A percentile compares a stretch with the other conserved stretches of the same genome.
Conservation (phyloP, 1,140 invertebrate genomes). For the Drosophila micromelanica region DNA sequence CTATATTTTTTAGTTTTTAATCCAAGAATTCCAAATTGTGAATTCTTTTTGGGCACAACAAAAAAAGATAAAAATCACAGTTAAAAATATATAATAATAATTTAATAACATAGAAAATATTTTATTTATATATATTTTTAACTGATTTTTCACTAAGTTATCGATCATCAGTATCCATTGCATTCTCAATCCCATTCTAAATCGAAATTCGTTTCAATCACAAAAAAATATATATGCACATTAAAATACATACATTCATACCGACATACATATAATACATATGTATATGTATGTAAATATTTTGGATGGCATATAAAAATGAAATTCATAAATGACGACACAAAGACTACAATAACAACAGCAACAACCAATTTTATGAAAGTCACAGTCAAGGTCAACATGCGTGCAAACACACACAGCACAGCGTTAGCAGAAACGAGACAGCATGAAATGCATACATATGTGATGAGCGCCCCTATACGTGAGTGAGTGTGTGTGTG, state of each 20-base stretch:
- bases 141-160: no score
- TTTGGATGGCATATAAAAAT: slow-evolving; percentile 42
- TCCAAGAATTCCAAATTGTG: no score
- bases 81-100: no score
- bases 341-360: slow-evolving; percentile 48
- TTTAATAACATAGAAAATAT: no score
- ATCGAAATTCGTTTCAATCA: not conserved
- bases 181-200: not conserved
- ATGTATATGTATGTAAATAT: slow-evolving; percentile 15
- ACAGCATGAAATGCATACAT: slow-evolving; percentile 31
- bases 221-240: not conserved
- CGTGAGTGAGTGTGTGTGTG: not conserved
- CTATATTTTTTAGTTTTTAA: no score
- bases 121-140: no score
- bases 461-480: slow-evolving; percentile 7
- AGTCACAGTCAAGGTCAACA: slow-evolving; percentile 83
- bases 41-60: no score
- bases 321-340: slow-evolving; percentile 62
- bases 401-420: slow-evolving; percentile 62
- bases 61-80: no score
- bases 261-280: not conserved
- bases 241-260: no score
- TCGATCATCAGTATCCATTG: no score
- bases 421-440: slow-evolving; percentile 13
- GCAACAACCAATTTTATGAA: slow-evolving; percentile 77